Evolutionary conservation across 2,797 vertebrate species (phyloP).

Genomic region (Myoxocephalus aenaeus): DNA sequence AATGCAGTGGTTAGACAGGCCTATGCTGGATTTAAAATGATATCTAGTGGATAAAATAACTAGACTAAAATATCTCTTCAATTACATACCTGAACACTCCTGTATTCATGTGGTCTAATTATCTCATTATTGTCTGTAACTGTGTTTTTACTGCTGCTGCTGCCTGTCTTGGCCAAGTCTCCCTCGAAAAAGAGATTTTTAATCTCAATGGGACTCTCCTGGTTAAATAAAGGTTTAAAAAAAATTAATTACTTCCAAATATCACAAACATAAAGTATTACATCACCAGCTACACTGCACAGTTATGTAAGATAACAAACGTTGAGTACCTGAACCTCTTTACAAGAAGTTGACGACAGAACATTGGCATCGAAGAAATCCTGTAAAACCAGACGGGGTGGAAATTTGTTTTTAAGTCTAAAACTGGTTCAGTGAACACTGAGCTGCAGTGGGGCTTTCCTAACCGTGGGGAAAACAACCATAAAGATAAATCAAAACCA

Average conservation of each 20-base stretch:
- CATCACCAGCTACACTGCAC: background rate
- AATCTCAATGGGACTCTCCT: no score
- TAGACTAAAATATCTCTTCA: no score
- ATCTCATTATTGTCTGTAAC: no score
- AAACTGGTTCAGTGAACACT: background rate
- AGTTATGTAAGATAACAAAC: background rate
- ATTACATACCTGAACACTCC: background rate
- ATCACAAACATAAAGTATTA: background rate
- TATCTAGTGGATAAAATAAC: background rate
- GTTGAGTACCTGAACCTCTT: background rate
- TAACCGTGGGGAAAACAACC: background rate
- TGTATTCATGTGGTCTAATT: no score
- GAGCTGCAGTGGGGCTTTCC: no score
- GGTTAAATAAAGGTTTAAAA: no score
- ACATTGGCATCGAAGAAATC: background rate
- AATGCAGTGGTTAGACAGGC: background rate
- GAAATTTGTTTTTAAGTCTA: background rate
- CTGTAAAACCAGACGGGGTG: slow-evolving; percentile 6
- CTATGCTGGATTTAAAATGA: background rate
- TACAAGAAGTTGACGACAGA: background rate
- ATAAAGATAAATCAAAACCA: slow-evolving; percentile 13
- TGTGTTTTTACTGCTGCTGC: no score
- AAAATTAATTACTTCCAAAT: background rate
- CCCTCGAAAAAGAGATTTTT: no score
- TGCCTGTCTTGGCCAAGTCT: no score